Base-by-base conservation (phyloP, 1,140 invertebrate genomes). In the Lethocerus indicus region DNA sequence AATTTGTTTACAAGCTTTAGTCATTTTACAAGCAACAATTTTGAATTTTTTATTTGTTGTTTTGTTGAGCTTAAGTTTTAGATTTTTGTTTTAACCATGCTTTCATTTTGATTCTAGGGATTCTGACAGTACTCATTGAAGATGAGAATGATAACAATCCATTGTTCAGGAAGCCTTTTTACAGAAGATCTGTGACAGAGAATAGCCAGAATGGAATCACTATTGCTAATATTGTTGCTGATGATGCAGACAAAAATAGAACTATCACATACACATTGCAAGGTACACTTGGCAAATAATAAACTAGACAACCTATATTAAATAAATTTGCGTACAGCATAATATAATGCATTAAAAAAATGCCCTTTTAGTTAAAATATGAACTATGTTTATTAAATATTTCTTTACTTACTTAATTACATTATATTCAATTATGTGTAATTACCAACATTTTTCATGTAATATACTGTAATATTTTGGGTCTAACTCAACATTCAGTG, bases 61-160 rank as follows among this genome's bases (percentile, higher is more conserved):
- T n/a, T n/a, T n/a, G n/a, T n/a, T n/a, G n/a, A n/a, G n/a, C n/a
- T n/a, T n/a, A n/a, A n/a, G n/a, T n/a, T n/a, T 41, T 23, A 27
- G 18, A 40, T 47, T 53, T 56, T 36, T 6, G 7, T 40, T 6
- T 44, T 27, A 23, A 44, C 23, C 9, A 24, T 44, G 32, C 54
- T 54, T 26, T 48, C n/a, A 36, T 53, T 51, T 24, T 49, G 56
- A 53, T 67, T 66, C 53, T 58, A 73, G 79, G 78, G 0, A 79
- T 73, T 6, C 63, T 91, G 0, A 84, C 74, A 20, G 77, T 91
- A 40, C 64, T 81, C 29, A 73, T 92, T 6, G 76, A 83, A 40
- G 85, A 89, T 61, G 81, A 87, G 49, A 96, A 97, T 60, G 91
- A 96, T 55, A 94, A 95, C 59, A 82, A 83, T 62, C 91, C 90